Percentiles rank a stretch among this genome's conserved stretches.
Conservation (phyloP, 2,888 invertebrate genomes). For the Euzophera pinguis region DNA sequence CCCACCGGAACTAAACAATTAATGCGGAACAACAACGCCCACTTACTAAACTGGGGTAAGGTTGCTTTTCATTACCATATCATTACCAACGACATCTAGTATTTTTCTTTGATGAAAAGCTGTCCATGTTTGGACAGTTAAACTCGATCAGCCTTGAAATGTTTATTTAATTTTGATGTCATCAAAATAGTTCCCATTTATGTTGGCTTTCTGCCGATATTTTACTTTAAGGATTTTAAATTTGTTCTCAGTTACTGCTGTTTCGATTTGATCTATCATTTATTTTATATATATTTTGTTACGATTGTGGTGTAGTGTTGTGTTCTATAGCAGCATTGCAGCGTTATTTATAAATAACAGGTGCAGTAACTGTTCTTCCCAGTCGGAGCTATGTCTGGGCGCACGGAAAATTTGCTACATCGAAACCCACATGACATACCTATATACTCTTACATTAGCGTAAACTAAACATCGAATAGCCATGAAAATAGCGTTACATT, state of each 20-base stretch:
- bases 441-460: slow-evolving; percentile 25
- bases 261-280: neutral
- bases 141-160: slow-evolving; percentile 24
- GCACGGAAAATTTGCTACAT: slow-evolving; percentile 38
- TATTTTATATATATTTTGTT: neutral
- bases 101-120: slow-evolving; percentile 11
- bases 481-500: slow-evolving; percentile 32
- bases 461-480: slow-evolving; percentile 36
- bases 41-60: slow-evolving; percentile 58
- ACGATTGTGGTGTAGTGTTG: too few species aligned
- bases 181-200: slow-evolving; percentile 34
- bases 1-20: slow-evolving; percentile 57
- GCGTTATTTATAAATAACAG: slow-evolving; percentile 22
- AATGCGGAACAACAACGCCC: slow-evolving; percentile 50
- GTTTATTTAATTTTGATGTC: slow-evolving; percentile 35
- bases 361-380: slow-evolving; percentile 13
- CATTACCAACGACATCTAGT: slow-evolving; percentile 27
- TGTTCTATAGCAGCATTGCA: neutral
- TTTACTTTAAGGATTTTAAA: slow-evolving; percentile 28
- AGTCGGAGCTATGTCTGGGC: slow-evolving; percentile 21
- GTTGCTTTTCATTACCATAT: slow-evolving; percentile 51
- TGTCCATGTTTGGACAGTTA: slow-evolving; percentile 26
- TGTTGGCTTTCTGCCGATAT: slow-evolving; percentile 41
- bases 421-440: slow-evolving; percentile 22
- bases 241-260: neutral